Conservation (phyloP, 2,113 vertebrate species). For the Paedocypris sp. region DNA sequence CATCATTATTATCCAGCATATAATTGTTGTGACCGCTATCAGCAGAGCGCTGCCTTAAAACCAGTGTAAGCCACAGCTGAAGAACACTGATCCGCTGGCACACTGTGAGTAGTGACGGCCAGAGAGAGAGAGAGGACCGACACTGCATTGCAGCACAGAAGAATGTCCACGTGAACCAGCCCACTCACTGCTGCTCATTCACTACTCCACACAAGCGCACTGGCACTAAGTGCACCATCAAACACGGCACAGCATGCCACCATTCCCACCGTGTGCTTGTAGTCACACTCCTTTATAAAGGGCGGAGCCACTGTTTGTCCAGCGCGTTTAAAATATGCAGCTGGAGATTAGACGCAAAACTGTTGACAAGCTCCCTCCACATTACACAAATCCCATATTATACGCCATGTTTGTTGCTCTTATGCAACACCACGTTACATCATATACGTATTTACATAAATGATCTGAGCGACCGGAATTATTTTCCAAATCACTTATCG, state of each 20-base stretch:
- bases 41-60: background rate
- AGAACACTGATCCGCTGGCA: background rate
- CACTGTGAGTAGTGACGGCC: background rate
- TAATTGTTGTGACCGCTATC: no score
- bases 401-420: no score
- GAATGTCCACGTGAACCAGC: slow-evolving; percentile 20
- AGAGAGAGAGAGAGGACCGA: slow-evolving; percentile 20
- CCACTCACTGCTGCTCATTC: slow-evolving; percentile 29
- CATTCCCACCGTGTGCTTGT: background rate
- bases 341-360: background rate
- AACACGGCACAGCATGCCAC: background rate
- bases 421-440: no score
- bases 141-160: slow-evolving; percentile 33
- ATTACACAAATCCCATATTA: background rate
- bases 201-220: background rate
- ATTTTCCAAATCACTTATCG: no score
- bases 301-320: background rate
- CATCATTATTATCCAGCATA: no score
- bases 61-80: background rate
- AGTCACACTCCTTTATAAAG: background rate
- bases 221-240: background rate
- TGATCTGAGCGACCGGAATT: no score
- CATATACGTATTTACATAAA: no score
- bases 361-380: background rate
- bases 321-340: background rate